Evolutionary conservation across 2,113 vertebrate genomes (phyloP).

Genomic region (Myanophis thanlyinensis): DNA sequence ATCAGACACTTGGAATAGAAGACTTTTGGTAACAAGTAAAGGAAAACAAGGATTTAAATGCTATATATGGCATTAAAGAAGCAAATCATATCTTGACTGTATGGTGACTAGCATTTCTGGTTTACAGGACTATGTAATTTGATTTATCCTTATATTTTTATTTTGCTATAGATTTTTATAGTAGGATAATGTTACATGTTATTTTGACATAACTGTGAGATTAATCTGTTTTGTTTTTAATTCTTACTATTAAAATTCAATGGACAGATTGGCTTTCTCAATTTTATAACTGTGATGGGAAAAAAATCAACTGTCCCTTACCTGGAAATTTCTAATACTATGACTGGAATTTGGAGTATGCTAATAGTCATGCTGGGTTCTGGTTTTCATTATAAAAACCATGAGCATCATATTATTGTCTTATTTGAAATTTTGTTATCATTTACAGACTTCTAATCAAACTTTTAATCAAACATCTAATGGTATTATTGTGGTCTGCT

Average conservation of each 20-base stretch:
- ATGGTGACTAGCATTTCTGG: background rate
- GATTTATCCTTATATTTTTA: background rate
- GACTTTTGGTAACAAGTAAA: background rate
- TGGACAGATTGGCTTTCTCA: background rate
- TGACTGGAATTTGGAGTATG: background rate
- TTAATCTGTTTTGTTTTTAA: background rate
- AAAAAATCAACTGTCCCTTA: background rate
- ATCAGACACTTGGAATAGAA: background rate
- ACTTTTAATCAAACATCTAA: background rate
- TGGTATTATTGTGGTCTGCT: background rate
- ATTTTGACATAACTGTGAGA: background rate
- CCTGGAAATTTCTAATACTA: background rate
- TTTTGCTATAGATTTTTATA: background rate
- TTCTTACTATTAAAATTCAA: background rate
- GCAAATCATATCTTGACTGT: background rate
- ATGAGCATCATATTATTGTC: background rate
- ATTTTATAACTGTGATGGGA: background rate
- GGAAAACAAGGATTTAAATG: background rate
- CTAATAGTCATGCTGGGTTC: background rate
- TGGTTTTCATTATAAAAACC: background rate
- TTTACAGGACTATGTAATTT: background rate
- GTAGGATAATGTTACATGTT: background rate
- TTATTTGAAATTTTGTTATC: background rate
- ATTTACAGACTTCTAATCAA: background rate
- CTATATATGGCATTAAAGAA: background rate